These are phyloP conservation scores for Eulemur mongoz DNA, from an alignment of 2,797 vertebrate species.

Conservation along the genomic window DNA sequence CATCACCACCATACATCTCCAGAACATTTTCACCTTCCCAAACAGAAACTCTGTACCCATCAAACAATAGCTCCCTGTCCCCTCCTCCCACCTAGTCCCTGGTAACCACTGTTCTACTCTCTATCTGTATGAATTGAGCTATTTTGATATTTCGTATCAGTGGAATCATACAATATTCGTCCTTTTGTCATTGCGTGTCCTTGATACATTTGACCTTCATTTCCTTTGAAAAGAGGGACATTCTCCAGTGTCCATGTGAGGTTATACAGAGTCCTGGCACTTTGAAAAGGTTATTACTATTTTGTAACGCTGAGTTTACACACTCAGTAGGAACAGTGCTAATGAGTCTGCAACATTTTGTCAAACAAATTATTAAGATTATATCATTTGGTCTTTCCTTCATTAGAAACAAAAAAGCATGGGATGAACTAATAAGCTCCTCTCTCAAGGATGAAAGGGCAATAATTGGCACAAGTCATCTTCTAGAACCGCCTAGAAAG, in stretches of 20 bases:
- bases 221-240: not conserved
- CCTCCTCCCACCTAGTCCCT: too few relatives aligned
- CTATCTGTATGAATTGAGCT: not conserved
- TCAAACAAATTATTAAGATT: slow-evolving; percentile 25
- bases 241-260: not conserved
- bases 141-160: not conserved
- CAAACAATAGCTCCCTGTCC: not conserved
- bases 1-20: not conserved
- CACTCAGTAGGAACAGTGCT: not conserved
- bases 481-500: not conserved
- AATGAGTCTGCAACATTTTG: not conserved
- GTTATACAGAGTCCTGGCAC: not conserved
- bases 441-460: not conserved
- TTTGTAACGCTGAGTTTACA: not conserved
- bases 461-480: not conserved
- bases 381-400: not conserved
- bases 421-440: not conserved
- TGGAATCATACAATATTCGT: not conserved
- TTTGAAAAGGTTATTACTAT: not conserved
- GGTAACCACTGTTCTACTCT: not conserved
- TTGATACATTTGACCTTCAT: not conserved
- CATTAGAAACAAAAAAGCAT: not conserved
- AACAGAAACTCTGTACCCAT: not conserved
- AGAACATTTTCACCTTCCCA: not conserved
- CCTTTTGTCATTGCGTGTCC: not conserved